Evolutionary conservation across 1,140 invertebrate species (phyloP).

Genomic region (Coelopa frigida): DNA sequence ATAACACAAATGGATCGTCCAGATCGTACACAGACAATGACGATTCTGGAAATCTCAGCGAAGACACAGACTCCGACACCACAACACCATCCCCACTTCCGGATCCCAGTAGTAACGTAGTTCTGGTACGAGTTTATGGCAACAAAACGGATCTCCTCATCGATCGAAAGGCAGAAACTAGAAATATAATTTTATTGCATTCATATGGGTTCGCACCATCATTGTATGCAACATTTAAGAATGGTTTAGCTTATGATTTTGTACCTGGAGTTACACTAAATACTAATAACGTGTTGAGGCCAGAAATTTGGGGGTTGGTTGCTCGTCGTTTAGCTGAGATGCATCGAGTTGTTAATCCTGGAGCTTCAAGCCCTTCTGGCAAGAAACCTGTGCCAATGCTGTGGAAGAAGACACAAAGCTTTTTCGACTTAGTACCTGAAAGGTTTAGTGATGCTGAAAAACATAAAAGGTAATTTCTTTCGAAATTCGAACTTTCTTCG

Average conservation of each 20-base stretch:
- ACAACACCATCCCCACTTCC: neutral
- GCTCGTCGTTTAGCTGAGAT: conserved; percentile 74
- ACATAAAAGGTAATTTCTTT: conserved; percentile 52
- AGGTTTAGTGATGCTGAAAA: conserved; percentile 54
- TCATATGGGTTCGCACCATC: conserved; percentile 71
- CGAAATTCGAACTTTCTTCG: conserved; percentile 11
- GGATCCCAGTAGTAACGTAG: conserved; percentile 54
- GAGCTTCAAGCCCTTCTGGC: conserved; percentile 16
- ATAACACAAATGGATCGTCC: no score
- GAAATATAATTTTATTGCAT: conserved; percentile 63
- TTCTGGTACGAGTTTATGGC: conserved; percentile 88
- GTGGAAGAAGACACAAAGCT: conserved; percentile 68
- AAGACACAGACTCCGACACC: conserved; percentile 6
- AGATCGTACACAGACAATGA: conserved; percentile 8
- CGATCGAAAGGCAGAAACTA: conserved; percentile 75
- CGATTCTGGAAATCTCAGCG: conserved; percentile 13
- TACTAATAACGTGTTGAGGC: conserved; percentile 58
- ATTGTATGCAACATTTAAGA: conserved; percentile 86
- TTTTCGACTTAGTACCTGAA: conserved; percentile 64
- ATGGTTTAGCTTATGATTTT: conserved; percentile 92
- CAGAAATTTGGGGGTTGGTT: conserved; percentile 66
- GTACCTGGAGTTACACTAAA: conserved; percentile 75
- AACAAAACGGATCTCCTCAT: conserved; percentile 90
- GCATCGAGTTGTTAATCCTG: conserved; percentile 53
- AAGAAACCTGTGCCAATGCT: conserved; percentile 52